Base-by-base conservation (phyloP, 2,797 vertebrate species). In the Macropus fuliginosus region DNA sequence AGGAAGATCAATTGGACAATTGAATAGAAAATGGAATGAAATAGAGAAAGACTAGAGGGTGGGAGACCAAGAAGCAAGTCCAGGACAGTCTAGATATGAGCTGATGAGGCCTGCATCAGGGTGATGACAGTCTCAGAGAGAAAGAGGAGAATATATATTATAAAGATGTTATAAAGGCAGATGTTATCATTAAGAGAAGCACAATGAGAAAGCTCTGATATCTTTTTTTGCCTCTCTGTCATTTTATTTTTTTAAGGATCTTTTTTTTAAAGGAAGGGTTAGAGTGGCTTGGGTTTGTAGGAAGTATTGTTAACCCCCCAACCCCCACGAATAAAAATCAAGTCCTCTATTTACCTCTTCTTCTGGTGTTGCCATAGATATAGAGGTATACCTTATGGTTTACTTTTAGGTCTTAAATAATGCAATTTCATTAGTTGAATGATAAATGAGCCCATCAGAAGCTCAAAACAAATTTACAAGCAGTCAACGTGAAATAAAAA, bases 381-480 rank as follows among this genome's bases (percentile, higher is more conserved):
- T 93, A 55, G 91, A 93, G 40, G 74, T 91, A 14, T 21, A 54
- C 89, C 40, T 93, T 40, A 9, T 59, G 91, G 54, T 92, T 92
- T 94, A 31, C 52, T 93, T 94, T 92, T 81, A 91, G 62, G 4
- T 91, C 94, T 50, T 56, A 0, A 27, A 56, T 13, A 46, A n/a
- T 90, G 52, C 94, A 74, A 54, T 93, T 92, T 97, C 59, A 91
- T 62, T 93, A 52, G 18, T 87, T 96, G 11, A 62, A 0, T 56
- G 59, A 66, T 34, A 93, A 29, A 91, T 87, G 59, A 91, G 95
- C 81, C 46, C 56, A 59, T 97, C 91, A 89, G 31, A 5, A 14
- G 90, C 90, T 97, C 16, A 50, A 55, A 90, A 27, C 29, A 87
- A 50, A 4, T 95, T 97, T 96, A 93, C 87, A 18, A 93, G 40